Conservation (phyloP, 2,113 vertebrate genomes). For the Turnix velox region DNA sequence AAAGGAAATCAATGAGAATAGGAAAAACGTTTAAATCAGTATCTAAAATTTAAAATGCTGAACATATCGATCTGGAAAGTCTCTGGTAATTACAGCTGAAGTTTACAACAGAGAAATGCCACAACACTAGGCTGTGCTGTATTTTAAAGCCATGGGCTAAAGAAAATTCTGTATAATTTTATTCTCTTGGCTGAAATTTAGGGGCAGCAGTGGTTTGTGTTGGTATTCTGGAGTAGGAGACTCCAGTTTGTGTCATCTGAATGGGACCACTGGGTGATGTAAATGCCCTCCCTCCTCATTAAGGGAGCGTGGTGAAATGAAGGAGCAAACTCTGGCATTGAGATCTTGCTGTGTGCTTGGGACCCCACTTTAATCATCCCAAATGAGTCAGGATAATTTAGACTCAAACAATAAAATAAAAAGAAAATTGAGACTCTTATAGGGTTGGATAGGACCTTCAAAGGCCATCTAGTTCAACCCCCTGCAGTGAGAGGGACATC, state of each 20-base stretch:
- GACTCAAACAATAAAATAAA: background rate
- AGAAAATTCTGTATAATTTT: background rate
- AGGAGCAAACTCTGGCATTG: background rate
- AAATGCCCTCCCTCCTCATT: background rate
- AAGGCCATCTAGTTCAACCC: too few species aligned
- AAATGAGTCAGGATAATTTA: background rate
- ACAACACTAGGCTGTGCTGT: background rate
- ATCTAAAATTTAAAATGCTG: background rate
- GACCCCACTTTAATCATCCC: background rate
- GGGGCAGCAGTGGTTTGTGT: background rate
- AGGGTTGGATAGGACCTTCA: too few species aligned
- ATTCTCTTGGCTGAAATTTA: background rate
- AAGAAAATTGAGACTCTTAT: background rate
- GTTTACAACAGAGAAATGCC: background rate
- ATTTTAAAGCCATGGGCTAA: background rate
- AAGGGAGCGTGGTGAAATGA: background rate
- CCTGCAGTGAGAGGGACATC: too few species aligned
- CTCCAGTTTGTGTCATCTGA: background rate
- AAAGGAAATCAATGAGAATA: background rate
- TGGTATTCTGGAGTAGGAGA: background rate
- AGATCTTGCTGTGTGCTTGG: background rate
- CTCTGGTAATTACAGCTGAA: background rate
- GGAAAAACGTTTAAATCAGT: background rate
- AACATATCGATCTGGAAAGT: background rate
- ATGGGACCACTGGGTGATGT: background rate